Evolutionary conservation across 2,888 invertebrate genomes (phyloP), one percentile per base, ranked within the genome.

Genomic region (Calliopum simillimum): DNA sequence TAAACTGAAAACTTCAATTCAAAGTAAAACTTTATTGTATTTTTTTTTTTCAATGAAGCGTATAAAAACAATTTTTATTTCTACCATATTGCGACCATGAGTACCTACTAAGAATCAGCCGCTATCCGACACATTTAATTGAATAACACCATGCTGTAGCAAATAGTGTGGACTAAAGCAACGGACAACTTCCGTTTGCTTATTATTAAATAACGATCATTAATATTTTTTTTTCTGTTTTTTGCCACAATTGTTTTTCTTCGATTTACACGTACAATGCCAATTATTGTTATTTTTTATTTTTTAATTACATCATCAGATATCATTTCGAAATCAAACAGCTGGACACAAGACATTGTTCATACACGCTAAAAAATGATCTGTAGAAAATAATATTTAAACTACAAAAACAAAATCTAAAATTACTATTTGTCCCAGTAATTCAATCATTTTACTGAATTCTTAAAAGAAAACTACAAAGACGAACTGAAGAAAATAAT

Each of bases 191-290:
- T 71, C 68, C 68, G 41, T 63, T 49, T 19, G 23, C 63, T 47
- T 47, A 55, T 47, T 47, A 55, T 63, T 13, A 63, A 71, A 68
- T 67, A 70, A 66, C 58, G 46, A 44, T 23, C 19, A 43, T 58
- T 58, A 56, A 62, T 61, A 33, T 49, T 47, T 21, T 55, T 62
- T 53, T 61, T 68, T 13, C 16, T n/a, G n/a, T 56, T 47, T 19
- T 62, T 4, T 62, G 6, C 23, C 58, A 58, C 25, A 58, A 58
- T 58, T 21, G 25, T 3, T 25, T 11, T n/a, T n/a, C 4, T 12
- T n/a, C 8, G n/a, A n/a, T n/a, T n/a, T n/a, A n/a, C n/a, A 46
- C 46, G 43, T 61, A 43, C 23, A 19, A 43, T 13, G 16, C 21
- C 25, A 56, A 47, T 25, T 44, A 59, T 66, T 19, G 19, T 33